These are phyloP conservation scores for Coendou prehensilis DNA, from an alignment of 2,797 vertebrate genomes.

Conservation along the genomic window DNA sequence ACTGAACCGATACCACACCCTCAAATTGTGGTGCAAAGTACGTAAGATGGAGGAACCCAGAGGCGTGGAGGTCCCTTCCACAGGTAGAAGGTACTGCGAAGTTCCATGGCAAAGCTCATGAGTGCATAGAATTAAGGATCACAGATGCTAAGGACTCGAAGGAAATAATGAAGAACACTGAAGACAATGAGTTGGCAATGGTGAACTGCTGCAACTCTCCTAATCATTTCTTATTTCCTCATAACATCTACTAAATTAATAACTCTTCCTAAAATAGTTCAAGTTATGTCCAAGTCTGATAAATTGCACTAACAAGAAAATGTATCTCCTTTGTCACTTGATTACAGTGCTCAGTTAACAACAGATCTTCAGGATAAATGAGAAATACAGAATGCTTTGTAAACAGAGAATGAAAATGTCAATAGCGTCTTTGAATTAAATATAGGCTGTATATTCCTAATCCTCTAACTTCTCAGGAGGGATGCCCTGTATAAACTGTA, in stretches of 20 bases:
- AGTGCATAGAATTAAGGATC: rapidly evolving
- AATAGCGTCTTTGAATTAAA: neutral
- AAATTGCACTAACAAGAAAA: neutral
- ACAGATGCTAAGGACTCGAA: neutral
- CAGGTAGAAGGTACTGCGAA: neutral
- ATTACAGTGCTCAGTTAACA: neutral
- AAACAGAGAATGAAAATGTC: neutral
- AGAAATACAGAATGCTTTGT: neutral
- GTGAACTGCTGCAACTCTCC: neutral
- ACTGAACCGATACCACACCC: neutral
- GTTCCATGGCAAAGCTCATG: rapidly evolving
- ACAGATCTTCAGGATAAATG: neutral
- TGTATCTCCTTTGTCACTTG: neutral
- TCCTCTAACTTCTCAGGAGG: neutral
- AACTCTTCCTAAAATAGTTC: neutral
- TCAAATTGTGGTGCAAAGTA: neutral
- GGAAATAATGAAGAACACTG: rapidly evolving
- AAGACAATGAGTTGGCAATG: too few relatives aligned
- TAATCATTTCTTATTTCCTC: neutral
- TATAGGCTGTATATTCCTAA: neutral
- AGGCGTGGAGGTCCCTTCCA: rapidly evolving
- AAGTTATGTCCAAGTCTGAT: neutral
- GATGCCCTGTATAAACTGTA: neutral
- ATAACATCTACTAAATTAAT: neutral
- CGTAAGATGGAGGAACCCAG: neutral